Conservation (phyloP, 2,797 vertebrate species). For the Zalophus californianus region DNA sequence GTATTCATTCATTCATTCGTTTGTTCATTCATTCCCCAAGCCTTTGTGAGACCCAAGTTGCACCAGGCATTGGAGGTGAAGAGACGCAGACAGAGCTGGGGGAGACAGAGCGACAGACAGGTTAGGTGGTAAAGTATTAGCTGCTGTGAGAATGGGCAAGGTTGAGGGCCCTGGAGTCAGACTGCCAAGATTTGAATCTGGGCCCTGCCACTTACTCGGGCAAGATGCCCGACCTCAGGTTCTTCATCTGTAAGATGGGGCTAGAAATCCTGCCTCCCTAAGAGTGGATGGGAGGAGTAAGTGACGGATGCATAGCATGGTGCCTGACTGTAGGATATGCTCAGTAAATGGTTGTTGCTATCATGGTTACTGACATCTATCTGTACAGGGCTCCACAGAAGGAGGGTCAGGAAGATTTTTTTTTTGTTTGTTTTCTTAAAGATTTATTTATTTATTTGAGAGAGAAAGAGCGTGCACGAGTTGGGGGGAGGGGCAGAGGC, state of each 20-base stretch:
- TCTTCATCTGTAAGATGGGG: neutral
- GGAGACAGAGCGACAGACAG: neutral
- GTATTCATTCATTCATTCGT: neutral
- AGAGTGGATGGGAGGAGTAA: neutral
- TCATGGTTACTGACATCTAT: neutral
- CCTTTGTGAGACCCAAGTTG: neutral
- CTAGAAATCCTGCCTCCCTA: neutral
- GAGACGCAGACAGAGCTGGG: neutral
- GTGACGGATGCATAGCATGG: neutral
- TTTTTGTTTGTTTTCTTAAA: neutral
- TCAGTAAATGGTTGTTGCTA: neutral
- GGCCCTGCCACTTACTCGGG: neutral
- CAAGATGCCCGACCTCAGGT: neutral
- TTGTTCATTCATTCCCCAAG: neutral
- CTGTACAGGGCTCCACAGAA: fast-evolving
- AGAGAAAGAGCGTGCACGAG: neutral
- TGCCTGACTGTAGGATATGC: neutral
- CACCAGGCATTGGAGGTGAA: neutral
- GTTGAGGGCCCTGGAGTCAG: neutral
- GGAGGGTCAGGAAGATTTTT: neutral
- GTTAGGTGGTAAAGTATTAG: neutral
- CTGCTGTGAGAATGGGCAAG: neutral
- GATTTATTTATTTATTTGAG: neutral
- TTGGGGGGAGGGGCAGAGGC: neutral
- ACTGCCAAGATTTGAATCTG: neutral